Conservation (phyloP, 2,113 vertebrate species). For the Paralichthys olivaceus region DNA sequence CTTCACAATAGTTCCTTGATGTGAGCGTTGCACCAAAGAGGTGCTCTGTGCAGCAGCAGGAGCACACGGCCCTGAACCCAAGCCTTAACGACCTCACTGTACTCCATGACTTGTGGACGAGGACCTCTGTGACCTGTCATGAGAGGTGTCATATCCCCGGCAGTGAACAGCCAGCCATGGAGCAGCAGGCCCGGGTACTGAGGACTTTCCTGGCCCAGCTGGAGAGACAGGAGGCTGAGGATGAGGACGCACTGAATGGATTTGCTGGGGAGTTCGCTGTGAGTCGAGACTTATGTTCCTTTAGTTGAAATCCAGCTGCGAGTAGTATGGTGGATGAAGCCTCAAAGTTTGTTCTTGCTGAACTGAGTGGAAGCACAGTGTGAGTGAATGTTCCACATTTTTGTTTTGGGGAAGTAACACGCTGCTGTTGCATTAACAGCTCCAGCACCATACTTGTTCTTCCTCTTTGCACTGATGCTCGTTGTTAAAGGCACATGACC, state of each 20-base stretch:
- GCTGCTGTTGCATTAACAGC: not conserved
- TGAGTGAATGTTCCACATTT: not conserved
- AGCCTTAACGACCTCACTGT: not conserved
- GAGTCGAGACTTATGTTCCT: constrained; percentile 58
- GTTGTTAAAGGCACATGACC: constrained; percentile 12
- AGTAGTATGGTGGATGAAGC: not conserved
- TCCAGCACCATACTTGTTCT: constrained; percentile 36
- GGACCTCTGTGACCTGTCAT: constrained; percentile 70
- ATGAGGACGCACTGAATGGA: constrained; percentile 39
- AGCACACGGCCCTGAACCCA: not conserved
- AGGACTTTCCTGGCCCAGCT: constrained; percentile 72
- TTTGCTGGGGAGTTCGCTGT: constrained; percentile 80
- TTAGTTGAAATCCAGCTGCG: not conserved
- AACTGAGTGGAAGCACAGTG: not conserved
- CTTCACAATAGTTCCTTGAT: constrained; percentile 65
- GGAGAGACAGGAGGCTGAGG: constrained; percentile 66
- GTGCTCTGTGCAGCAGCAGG: constrained; percentile 37
- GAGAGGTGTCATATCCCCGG: constrained; percentile 36
- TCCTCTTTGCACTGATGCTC: constrained; percentile 64
- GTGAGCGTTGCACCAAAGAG: constrained; percentile 58
- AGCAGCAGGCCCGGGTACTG: constrained; percentile 74
- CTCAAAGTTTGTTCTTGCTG: not conserved
- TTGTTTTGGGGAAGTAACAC: constrained; percentile 36
- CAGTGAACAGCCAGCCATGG: constrained; percentile 70
- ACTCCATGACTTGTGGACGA: constrained; percentile 33